A percentile compares a stretch with the other conserved stretches of the same genome.
Evolutionary conservation across 2,797 vertebrate species (phyloP).

Genomic region (Phrynocephalus vlangalii): DNA sequence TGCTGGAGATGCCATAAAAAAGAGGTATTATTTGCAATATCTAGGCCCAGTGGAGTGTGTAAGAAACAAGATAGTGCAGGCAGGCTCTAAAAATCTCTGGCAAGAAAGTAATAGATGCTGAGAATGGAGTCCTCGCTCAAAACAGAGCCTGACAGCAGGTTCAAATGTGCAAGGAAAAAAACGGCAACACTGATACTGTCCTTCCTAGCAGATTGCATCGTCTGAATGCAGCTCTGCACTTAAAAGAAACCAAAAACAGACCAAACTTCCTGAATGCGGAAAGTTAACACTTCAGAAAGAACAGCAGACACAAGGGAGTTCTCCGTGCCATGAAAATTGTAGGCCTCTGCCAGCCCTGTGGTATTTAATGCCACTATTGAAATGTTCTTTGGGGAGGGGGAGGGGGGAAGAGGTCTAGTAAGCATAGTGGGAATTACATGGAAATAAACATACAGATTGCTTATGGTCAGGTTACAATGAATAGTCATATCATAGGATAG

Average conservation of each 20-base stretch:
- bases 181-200: neutral
- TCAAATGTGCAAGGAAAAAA: neutral
- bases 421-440: neutral
- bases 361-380: neutral
- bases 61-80: neutral
- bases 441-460: neutral
- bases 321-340: neutral
- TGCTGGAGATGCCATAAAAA: slow-evolving; percentile 47
- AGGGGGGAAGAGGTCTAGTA: neutral
- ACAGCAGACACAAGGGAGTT: neutral
- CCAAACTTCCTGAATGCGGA: neutral
- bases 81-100: neutral
- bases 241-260: neutral
- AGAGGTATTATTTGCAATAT: slow-evolving; percentile 44
- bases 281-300: neutral
- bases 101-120: neutral
- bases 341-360: neutral
- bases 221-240: neutral
- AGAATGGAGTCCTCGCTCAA: neutral
- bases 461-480: neutral
- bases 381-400: too few species aligned
- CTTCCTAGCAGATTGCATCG: neutral
- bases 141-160: neutral
- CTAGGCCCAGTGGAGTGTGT: slow-evolving; percentile 43
- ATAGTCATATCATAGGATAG: too few species aligned